Evolutionary conservation across 2,888 invertebrate genomes (phyloP), one percentile per base, ranked within the genome.

Genomic region (Apotomis betuletana): DNA sequence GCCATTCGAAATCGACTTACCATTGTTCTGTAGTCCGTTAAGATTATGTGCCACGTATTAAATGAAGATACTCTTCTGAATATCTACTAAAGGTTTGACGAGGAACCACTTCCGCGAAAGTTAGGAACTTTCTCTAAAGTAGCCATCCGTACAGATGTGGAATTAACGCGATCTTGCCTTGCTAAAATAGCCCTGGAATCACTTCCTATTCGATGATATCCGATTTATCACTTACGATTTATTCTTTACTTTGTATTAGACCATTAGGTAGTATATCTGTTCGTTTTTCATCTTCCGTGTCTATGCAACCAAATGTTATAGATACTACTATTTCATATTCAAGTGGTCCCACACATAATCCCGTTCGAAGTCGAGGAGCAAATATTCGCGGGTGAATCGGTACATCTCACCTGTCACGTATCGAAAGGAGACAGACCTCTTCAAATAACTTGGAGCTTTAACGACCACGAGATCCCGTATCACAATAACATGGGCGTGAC

Each of bases 361-460:
- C 95, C 95, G 74, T 96, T 96, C 84, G 93, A 94, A 83, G 95
- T 96, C 75, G 95, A 96, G 80, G 95, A 95, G 79, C 94, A 95
- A 69, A 94, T 95, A 77, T 95, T 95, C 81, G 95, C 95, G 73
- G 96, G 96, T 58, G 96, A 96, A 85, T 94, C 94, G 75, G 95
- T 95, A 72, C 95, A 95, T 77, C 91, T 96, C 69, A 94, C 94
- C 76, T 96, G 96, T 85, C 95, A 95, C 79, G 95, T 95, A 70
- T 94, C 95, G 64, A 95, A 95, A 85, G 96, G 96, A 76, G 96
- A 96, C 88, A 90, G 94, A 67, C 96, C 96, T 60, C 91, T 97
- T 78, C 94, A 94, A 82, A 95, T 97, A 78, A 90, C 92, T 62
- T 97, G 96, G 96, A 94, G 91, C 80, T 94, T 96, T 84, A 95